Percentiles rank a stretch among this genome's conserved stretches.
Evolutionary conservation across 2,113 vertebrate species (phyloP).

Genomic region (Elephas maximus): DNA sequence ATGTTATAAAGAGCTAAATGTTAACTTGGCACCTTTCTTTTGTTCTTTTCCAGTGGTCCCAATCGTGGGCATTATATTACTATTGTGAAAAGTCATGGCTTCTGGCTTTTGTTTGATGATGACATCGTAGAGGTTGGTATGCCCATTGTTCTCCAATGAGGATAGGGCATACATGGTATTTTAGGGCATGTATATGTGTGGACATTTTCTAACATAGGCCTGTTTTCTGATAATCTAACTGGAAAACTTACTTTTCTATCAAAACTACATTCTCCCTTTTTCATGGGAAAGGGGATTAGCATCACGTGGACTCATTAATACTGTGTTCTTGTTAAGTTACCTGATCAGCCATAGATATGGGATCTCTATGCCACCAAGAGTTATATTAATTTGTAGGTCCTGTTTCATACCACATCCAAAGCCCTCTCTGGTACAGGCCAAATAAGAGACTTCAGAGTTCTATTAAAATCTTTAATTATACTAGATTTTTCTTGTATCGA

Average conservation of each 20-base stretch:
- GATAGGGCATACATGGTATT: rapidly evolving
- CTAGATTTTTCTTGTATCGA: not conserved
- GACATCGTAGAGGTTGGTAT: slow-evolving; percentile 98
- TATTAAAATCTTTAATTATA: not conserved
- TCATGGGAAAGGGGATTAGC: too few relatives aligned
- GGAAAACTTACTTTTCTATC: not conserved
- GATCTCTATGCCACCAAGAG: not conserved
- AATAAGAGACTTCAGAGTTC: not conserved
- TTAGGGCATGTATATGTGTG: not conserved
- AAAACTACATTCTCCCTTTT: not conserved
- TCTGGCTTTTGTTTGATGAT: slow-evolving; percentile 98
- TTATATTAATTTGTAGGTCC: not conserved
- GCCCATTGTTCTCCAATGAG: not conserved
- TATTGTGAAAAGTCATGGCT: slow-evolving; percentile 99
- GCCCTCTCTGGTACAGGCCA: not conserved
- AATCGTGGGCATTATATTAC: slow-evolving; percentile 99
- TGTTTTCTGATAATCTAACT: not conserved
- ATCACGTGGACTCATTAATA: rapidly evolving
- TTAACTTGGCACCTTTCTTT: not conserved
- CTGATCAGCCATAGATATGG: not conserved
- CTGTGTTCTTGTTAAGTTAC: not conserved
- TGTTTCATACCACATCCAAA: not conserved
- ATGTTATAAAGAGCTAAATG: not conserved
- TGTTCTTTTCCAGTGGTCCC: slow-evolving; percentile 92
- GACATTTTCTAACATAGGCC: not conserved